These are phyloP conservation scores for Ceratitis capitata DNA, from an alignment of 1,140 invertebrate species.

Conservation along the genomic window DNA sequence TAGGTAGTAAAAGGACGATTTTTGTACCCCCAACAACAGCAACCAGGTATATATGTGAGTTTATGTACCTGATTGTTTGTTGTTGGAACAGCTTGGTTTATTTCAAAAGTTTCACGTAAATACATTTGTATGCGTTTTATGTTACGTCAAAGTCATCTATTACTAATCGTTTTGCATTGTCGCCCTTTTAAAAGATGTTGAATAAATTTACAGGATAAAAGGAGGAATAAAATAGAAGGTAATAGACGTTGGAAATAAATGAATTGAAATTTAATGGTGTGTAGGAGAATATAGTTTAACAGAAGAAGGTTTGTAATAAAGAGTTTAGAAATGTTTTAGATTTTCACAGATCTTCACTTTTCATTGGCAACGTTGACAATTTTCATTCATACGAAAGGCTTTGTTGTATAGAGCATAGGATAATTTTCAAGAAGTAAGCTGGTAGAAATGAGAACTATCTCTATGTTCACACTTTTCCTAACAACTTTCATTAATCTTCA, in stretches of 20 bases:
- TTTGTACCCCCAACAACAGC: background rate
- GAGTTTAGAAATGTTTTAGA: no score
- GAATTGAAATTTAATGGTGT: background rate
- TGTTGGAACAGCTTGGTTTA: background rate
- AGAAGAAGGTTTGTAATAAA: no score
- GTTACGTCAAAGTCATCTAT: slow-evolving; percentile 25
- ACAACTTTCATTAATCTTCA: no score
- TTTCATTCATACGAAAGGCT: no score
- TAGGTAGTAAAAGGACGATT: background rate
- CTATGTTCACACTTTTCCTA: no score
- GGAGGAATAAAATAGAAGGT: background rate
- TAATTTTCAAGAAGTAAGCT: no score
- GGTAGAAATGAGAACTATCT: no score
- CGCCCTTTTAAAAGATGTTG: background rate
- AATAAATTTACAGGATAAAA: background rate
- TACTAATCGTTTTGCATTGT: slow-evolving; percentile 7
- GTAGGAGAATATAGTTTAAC: background rate
- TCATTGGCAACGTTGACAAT: no score
- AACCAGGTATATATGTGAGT: background rate
- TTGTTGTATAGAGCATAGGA: no score
- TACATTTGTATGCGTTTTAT: background rate
- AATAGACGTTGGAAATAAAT: background rate
- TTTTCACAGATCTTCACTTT: no score
- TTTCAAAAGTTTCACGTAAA: background rate
- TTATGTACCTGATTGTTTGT: background rate